Percentiles rank a stretch among this genome's conserved stretches.
phyloP scores from a whole-genome alignment of 1,140 invertebrate genomes.

The Heliconius hewitsoni region DNA sequence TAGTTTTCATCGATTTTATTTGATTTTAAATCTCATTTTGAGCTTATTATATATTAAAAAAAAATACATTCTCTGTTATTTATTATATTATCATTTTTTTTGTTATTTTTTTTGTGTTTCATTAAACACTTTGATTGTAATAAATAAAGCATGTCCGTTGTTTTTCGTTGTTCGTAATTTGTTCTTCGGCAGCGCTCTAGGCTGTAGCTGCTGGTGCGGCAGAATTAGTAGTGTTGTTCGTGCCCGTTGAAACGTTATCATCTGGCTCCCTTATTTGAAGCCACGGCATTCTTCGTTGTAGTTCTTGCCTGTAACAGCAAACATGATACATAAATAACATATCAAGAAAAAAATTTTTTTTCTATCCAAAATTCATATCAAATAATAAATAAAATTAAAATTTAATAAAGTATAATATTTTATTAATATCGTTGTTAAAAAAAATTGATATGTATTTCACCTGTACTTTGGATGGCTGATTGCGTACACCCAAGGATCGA shows the following conservation, averaged over 20 bases:
- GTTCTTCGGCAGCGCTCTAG: conserved; percentile 9
- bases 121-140: too few relatives aligned
- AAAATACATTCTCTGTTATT: conserved; percentile 1
- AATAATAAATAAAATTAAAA: neutral
- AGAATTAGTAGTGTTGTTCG: conserved; percentile 61
- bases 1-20: neutral
- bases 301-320: conserved; percentile 68
- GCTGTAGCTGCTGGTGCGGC: conserved; percentile 51
- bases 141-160: neutral
- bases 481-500: conserved; percentile 90
- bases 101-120: too few relatives aligned
- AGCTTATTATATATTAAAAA: conserved; percentile 33
- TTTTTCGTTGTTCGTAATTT: neutral
- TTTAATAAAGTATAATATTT: neutral
- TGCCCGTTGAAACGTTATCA: conserved; percentile 69
- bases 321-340: too few relatives aligned
- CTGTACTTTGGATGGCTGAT: conserved; percentile 90
- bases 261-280: conserved; percentile 78
- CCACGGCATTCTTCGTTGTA: conserved; percentile 78
- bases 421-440: neutral
- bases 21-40: conserved; percentile 39
- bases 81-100: conserved; percentile 21
- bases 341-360: too few relatives aligned
- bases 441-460: conserved; percentile 47
- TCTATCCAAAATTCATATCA: neutral